Evolutionary conservation across 1,140 invertebrate genomes (phyloP).

Genomic region (Coelopa frigida): DNA sequence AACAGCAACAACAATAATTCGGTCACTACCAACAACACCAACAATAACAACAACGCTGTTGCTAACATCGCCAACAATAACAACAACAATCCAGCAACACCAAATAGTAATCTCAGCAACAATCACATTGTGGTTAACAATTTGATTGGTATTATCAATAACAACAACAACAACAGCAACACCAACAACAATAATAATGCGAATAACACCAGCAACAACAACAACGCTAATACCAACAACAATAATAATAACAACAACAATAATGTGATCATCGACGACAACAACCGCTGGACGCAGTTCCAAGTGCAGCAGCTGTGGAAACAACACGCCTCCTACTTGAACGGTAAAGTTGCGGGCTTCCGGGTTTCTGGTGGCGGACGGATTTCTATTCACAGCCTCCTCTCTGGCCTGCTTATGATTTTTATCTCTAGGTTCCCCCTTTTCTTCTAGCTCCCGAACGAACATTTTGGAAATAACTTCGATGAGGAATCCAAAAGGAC

Average conservation of each 20-base stretch:
- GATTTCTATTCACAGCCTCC: no score
- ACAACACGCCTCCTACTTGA: slow-evolving; percentile 42
- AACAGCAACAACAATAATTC: slow-evolving; percentile 22
- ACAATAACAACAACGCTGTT: slow-evolving; percentile 35
- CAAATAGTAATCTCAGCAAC: slow-evolving; percentile 33
- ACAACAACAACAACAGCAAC: slow-evolving; percentile 22
- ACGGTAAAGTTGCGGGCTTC: no score
- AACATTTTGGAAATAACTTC: no score
- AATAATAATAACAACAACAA: slow-evolving; percentile 20
- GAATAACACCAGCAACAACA: slow-evolving; percentile 15
- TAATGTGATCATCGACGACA: slow-evolving; percentile 28
- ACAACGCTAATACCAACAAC: slow-evolving; percentile 19
- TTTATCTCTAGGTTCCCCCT: no score
- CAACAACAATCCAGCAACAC: slow-evolving; percentile 40
- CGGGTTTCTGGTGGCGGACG: no score
- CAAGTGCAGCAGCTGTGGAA: slow-evolving; percentile 45
- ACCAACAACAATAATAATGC: slow-evolving; percentile 29
- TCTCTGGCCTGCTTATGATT: no score
- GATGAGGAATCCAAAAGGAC: no score
- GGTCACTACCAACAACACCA: slow-evolving; percentile 23
- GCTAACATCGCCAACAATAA: slow-evolving; percentile 16
- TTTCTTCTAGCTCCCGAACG: no score
- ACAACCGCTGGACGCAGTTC: slow-evolving; percentile 44
- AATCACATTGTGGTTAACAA: slow-evolving; percentile 38
- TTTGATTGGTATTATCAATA: slow-evolving; percentile 32